A percentile compares a stretch with the other conserved stretches of the same genome.
These are phyloP conservation scores for Hycleus phaleratus DNA, from an alignment of 1,140 invertebrate species.

Conservation along the genomic window DNA sequence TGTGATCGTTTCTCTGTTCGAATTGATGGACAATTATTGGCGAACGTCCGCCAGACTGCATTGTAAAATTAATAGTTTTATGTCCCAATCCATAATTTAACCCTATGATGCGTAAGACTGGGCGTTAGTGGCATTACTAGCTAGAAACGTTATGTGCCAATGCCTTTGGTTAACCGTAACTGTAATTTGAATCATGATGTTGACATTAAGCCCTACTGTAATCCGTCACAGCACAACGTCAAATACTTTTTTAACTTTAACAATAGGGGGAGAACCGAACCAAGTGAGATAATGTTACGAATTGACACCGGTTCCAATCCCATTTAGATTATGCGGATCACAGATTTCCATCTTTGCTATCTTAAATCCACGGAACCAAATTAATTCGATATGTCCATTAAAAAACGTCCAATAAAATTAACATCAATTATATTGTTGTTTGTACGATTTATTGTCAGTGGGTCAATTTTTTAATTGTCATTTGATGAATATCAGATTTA, in stretches of 20 bases:
- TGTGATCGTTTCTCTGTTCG: too few relatives aligned
- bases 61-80: background rate
- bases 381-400: slow-evolving; percentile 33
- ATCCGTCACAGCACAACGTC: slow-evolving; percentile 36
- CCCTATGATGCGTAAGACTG: slow-evolving; percentile 5
- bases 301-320: slow-evolving; percentile 39
- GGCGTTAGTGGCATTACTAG: background rate
- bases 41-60: too few relatives aligned
- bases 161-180: slow-evolving; percentile 11
- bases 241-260: slow-evolving; percentile 35
- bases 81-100: background rate
- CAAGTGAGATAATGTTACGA: slow-evolving; percentile 37
- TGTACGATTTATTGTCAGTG: too few relatives aligned
- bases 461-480: too few relatives aligned
- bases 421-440: too few relatives aligned
- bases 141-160: background rate
- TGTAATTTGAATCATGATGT: slow-evolving; percentile 40
- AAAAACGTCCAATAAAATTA: too few relatives aligned
- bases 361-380: slow-evolving; percentile 31
- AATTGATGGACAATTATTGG: too few relatives aligned
- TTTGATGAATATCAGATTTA: too few relatives aligned
- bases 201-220: slow-evolving; percentile 39
- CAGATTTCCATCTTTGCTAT: slow-evolving; percentile 32
- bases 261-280: slow-evolving; percentile 25
- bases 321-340: slow-evolving; percentile 38